phyloP scores from a whole-genome alignment of 2,888 invertebrate species.

The Sarcophaga caerulescens region DNA sequence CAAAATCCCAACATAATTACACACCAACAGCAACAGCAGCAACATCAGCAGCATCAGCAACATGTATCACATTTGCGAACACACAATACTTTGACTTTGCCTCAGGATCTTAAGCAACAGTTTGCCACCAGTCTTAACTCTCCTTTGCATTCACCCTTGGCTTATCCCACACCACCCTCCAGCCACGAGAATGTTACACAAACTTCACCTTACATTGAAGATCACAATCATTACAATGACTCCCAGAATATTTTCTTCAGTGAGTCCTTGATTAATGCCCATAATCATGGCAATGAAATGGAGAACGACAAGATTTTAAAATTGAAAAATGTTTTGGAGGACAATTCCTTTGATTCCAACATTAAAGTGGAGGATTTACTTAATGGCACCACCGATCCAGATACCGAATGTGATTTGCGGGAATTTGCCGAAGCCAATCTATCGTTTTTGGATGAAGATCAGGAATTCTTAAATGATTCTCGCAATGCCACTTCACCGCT shows the following conservation, averaged over 20 bases:
- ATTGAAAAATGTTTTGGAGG: slow-evolving; percentile 79
- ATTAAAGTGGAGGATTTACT: slow-evolving; percentile 80
- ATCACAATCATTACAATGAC: slow-evolving; percentile 77
- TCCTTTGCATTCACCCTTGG: slow-evolving; percentile 86
- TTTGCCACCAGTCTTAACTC: slow-evolving; percentile 82
- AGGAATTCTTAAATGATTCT: slow-evolving; percentile 83
- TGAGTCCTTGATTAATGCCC: slow-evolving; percentile 76
- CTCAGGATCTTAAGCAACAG: slow-evolving; percentile 64
- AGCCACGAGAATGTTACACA: slow-evolving; percentile 88
- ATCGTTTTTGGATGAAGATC: slow-evolving; percentile 81
- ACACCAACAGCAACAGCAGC: slow-evolving; percentile 26
- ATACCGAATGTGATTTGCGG: slow-evolving; percentile 78
- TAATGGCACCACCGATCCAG: slow-evolving; percentile 77
- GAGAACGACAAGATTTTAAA: slow-evolving; percentile 81
- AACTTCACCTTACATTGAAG: slow-evolving; percentile 81
- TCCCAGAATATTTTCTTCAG: slow-evolving; percentile 79
- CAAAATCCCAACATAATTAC: slow-evolving; percentile 78
- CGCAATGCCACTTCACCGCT: slow-evolving; percentile 90
- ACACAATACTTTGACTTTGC: slow-evolving; percentile 69
- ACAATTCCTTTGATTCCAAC: slow-evolving; percentile 77
- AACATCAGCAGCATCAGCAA: slow-evolving; percentile 21
- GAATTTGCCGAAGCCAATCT: slow-evolving; percentile 81
- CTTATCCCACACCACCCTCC: slow-evolving; percentile 93
- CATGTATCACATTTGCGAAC: not conserved
- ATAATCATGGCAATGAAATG: slow-evolving; percentile 74